Conservation (phyloP, 2,797 vertebrate genomes). For the Atherinosoma microstoma region DNA sequence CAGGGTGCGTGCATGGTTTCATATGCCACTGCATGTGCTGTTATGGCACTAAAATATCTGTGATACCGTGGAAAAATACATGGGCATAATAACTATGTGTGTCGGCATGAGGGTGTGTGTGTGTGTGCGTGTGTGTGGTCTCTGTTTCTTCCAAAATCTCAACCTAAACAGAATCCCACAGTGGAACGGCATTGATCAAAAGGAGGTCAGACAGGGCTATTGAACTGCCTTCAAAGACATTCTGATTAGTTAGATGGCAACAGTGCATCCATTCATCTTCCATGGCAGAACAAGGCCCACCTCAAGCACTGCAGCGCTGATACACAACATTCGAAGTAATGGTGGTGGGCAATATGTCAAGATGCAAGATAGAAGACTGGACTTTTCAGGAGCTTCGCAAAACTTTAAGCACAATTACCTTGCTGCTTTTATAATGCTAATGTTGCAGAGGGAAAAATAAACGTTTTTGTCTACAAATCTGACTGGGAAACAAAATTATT, state of each 20-base stretch:
- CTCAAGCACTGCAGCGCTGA: conserved; percentile 42
- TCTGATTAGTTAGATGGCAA: conserved; percentile 76
- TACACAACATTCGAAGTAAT: conserved; percentile 50
- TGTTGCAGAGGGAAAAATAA: not conserved
- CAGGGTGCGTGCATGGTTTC: conserved; percentile 20
- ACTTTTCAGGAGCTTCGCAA: conserved; percentile 12
- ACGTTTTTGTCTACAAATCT: not conserved
- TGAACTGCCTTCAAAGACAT: conserved; percentile 77
- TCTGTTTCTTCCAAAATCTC: conserved; percentile 37
- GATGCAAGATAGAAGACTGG: conserved; percentile 4
- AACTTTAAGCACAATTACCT: not conserved
- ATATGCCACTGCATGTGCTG: conserved; percentile 20
- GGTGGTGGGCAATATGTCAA: conserved; percentile 36
- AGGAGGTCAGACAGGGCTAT: conserved; percentile 76
- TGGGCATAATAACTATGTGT: conserved; percentile 19
- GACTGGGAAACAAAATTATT: conserved; percentile 48
- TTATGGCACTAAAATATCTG: conserved; percentile 26
- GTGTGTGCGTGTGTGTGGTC: conserved; percentile 1
- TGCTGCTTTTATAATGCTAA: not conserved
- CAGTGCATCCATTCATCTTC: conserved; percentile 73
- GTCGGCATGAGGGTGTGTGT: conserved; percentile 6
- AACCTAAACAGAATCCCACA: conserved; percentile 66
- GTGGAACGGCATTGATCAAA: conserved; percentile 77
- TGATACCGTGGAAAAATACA: conserved; percentile 44
- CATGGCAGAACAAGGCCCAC: conserved; percentile 63